Evolutionary conservation across 2,888 invertebrate species (phyloP), one percentile per base, ranked within the genome.

Genomic region (Xestoiulus laeticollis): DNA sequence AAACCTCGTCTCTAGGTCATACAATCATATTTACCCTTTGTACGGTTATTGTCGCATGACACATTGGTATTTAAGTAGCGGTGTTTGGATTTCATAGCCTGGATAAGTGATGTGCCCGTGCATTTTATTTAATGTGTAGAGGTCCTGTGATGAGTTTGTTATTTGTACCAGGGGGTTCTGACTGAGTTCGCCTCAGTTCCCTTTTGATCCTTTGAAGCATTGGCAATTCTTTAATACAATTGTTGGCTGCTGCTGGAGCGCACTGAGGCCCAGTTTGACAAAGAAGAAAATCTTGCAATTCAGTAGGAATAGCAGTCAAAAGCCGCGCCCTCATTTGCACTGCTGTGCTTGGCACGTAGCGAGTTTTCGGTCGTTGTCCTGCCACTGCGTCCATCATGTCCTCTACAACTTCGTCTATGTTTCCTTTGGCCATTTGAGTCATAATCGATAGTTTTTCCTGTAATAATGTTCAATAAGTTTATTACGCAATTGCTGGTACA

Each of bases 321-420:
- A 91, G 53, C 59, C 89, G 89, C 14, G 90, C 89, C 19, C 90
- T 88, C 44, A 91, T 89, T 85, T 90, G 90, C 0, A 89, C 90
- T 26, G 88, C 88, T 22, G 90, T 88, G 53, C 90, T 90, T 16
- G 91, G 91, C 10, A 91, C 90, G 82, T 91, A 91, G 10, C 90
- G 89, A 8, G 87, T 89, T 90, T 91, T 89, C 0, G 91, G 91
- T 30, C 89, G 89, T 59, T 89, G 88, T 22, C 90, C 90, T 14
- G 90, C 90, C 14, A 91, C 91, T 1, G 91, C 91, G 48, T 91
- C 90, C 32, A 91, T 89, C 90, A 91, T 90, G 85, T 91, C 90
- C 85, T 91, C 90, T 0, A 91, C 90, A 2, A 91, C 91, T 87
- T 91, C 91, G 33, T 89, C 89, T 12, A 91, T 90, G 85, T 90